These are phyloP conservation scores for Calameuta idolon DNA, from an alignment of 2,888 invertebrate species.

Conservation along the genomic window DNA sequence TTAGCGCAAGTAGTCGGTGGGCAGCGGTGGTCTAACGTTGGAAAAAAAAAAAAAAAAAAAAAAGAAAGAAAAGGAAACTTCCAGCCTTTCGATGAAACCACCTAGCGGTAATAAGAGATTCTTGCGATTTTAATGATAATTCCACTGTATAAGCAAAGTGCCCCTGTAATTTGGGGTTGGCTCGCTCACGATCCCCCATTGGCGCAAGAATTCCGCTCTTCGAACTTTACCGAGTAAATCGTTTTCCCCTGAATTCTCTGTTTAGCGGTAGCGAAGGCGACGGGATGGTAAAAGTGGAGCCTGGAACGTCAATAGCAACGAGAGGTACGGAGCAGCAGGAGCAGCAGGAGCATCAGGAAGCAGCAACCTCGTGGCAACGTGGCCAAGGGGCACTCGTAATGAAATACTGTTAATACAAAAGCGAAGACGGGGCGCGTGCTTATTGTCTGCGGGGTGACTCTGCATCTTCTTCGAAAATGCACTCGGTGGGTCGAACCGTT, in stretches of 20 bases:
- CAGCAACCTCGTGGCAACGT: slow-evolving; percentile 19
- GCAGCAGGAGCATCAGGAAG: not conserved
- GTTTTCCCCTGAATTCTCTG: too few species aligned
- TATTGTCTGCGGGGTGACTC: slow-evolving; percentile 35
- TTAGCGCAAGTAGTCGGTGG: too few species aligned
- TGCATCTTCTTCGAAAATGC: slow-evolving; percentile 21
- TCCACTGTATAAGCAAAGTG: not conserved
- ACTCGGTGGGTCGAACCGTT: too few species aligned
- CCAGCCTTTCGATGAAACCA: too few species aligned
- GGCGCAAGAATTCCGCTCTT: not conserved
- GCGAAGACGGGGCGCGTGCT: slow-evolving; percentile 1
- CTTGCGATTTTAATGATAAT: slow-evolving; percentile 8
- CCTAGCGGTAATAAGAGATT: not conserved
- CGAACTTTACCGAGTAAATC: not conserved
- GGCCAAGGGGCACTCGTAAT: slow-evolving; percentile 37
- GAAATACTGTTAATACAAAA: slow-evolving; percentile 41
- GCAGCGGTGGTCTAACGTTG: too few species aligned
- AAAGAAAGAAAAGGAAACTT: too few species aligned
- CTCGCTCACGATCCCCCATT: not conserved
- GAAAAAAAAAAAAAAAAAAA: too few species aligned
- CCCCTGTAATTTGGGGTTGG: too few species aligned
- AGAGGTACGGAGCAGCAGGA: too few species aligned
- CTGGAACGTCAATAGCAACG: too few species aligned
- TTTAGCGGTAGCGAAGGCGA: too few species aligned
- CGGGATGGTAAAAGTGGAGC: too few species aligned